phyloP scores from a whole-genome alignment of 2,888 invertebrate genomes.

The Eupithecia dodoneata region DNA sequence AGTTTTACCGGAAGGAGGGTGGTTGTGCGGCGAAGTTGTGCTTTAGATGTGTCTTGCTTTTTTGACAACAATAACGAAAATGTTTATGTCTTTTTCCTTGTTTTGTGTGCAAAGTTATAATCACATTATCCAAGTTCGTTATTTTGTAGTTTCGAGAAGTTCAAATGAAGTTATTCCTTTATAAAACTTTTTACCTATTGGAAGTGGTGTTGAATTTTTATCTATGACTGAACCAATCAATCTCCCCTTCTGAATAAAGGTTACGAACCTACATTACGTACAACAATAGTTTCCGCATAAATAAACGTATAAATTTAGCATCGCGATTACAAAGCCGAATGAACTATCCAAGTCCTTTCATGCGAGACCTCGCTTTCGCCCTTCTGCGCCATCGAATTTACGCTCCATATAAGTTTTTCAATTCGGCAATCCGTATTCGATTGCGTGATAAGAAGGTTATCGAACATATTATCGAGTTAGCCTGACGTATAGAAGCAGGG shows the following conservation, averaged over 20 bases:
- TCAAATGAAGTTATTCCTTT: not conserved
- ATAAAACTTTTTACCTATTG: not conserved
- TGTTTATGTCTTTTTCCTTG: conserved; percentile 2
- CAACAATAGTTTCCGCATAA: conserved; percentile 10
- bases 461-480: conserved; percentile 45
- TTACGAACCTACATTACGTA: not conserved
- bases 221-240: not conserved
- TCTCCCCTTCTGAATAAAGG: not conserved
- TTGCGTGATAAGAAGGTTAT: conserved; percentile 39
- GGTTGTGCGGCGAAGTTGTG: conserved; percentile 29
- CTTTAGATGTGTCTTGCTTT: conserved; percentile 27
- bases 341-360: conserved; percentile 23
- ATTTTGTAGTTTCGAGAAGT: not conserved
- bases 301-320: conserved; percentile 9
- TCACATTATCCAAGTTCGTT: conserved; percentile 1
- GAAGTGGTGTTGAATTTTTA: not conserved
- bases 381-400: conserved; percentile 38
- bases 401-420: conserved; percentile 51
- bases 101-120: conserved; percentile 9
- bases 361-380: conserved; percentile 31
- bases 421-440: conserved; percentile 43
- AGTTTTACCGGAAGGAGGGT: conserved; percentile 37
- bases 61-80: not conserved
- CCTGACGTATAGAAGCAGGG: conserved; percentile 43
- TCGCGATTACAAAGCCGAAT: conserved; percentile 21